A percentile compares a stretch with the other conserved stretches of the same genome.
Conservation (phyloP, 2,888 invertebrate genomes). For the Physocephala rufipes region DNA sequence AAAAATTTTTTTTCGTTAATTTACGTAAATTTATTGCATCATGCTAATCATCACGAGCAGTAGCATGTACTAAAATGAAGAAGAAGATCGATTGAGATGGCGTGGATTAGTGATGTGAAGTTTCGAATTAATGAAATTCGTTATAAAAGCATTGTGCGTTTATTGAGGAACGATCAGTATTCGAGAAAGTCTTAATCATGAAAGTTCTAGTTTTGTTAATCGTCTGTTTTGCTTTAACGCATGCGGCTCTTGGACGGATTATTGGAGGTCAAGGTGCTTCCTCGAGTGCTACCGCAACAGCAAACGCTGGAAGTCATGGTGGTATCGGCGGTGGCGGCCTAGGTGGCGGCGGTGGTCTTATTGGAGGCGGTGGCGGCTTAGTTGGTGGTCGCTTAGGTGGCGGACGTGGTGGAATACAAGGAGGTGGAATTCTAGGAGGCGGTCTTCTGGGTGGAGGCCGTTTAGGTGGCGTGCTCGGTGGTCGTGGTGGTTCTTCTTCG, state of each 20-base stretch:
- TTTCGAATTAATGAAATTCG: not conserved
- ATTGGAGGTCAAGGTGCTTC: slow-evolving; percentile 43
- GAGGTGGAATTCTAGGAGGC: slow-evolving; percentile 40
- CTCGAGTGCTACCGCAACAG: slow-evolving; percentile 43
- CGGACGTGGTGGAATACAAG: slow-evolving; percentile 22
- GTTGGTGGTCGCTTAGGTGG: slow-evolving; percentile 26
- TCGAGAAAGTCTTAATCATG: slow-evolving; percentile 42
- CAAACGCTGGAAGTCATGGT: slow-evolving; percentile 36
- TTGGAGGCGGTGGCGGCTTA: slow-evolving; percentile 29
- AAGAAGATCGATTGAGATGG: too few relatives aligned
- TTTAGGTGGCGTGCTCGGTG: slow-evolving; percentile 33
- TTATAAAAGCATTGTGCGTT: slow-evolving; percentile 39
- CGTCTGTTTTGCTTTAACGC: slow-evolving; percentile 50
- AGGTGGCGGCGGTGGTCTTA: slow-evolving; percentile 32
- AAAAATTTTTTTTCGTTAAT: too few relatives aligned
- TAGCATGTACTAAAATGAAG: too few relatives aligned
- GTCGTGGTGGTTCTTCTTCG: slow-evolving; percentile 2
- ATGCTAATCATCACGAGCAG: too few relatives aligned
- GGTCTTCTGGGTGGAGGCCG: slow-evolving; percentile 41
- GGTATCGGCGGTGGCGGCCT: slow-evolving; percentile 35
- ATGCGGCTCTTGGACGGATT: slow-evolving; percentile 49
- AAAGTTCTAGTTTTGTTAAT: slow-evolving; percentile 50
- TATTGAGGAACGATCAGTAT: slow-evolving; percentile 28
- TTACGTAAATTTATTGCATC: too few relatives aligned
- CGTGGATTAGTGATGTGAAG: too few relatives aligned